Base-by-base conservation (phyloP, 2,888 invertebrate genomes). In the Cosmia trapezina region DNA sequence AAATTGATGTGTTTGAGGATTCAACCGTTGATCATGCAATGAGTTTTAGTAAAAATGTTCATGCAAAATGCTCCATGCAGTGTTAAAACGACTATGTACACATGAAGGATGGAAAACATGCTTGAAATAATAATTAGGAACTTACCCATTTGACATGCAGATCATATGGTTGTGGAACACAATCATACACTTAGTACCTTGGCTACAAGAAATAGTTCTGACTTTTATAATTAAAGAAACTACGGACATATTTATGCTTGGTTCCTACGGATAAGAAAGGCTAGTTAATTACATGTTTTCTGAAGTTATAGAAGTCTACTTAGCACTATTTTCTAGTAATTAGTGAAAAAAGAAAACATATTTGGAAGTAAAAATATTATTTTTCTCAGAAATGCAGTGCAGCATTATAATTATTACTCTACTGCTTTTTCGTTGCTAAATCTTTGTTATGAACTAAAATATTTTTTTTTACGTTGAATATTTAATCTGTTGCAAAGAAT, bases 131-230 rank as follows among this genome's bases (percentile, higher is more conserved):
- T 85, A 85, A 88, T 87, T 85, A 84, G 70, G 79, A 87, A 93
- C 93, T 93, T 92, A 93, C 93, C 93, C 90, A 81, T 57, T 62
- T 82, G 72, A 81, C 92, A 91, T 91, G 92, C 91, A 84, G 87
- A 84, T 83, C 81, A 53, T 73, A 83, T 69, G 65, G 72, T 82
- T 78, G 87, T 72, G 79, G 78, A 86, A 73, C 86, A 83, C 78
- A 80, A 67, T 62, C 70, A 41, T 76, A 81, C 83, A 83, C 79
- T 70, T 51, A 79, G 5, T 17, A 41, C 37, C 33, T 54, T 64
- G 28, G 37, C 51, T 70, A 78, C 19, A 51, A 41, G 41, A 78
- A 28, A 19, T 19, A 28, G 9, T 69, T 33, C 14, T 12, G 70
- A n/a, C 5, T 56, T 47, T 43, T 9, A 11, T 14, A 28, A 22